Evolutionary conservation across 2,113 vertebrate species (phyloP), one percentile per base, ranked within the genome.

Genomic region (Gambusia holbrooki): DNA sequence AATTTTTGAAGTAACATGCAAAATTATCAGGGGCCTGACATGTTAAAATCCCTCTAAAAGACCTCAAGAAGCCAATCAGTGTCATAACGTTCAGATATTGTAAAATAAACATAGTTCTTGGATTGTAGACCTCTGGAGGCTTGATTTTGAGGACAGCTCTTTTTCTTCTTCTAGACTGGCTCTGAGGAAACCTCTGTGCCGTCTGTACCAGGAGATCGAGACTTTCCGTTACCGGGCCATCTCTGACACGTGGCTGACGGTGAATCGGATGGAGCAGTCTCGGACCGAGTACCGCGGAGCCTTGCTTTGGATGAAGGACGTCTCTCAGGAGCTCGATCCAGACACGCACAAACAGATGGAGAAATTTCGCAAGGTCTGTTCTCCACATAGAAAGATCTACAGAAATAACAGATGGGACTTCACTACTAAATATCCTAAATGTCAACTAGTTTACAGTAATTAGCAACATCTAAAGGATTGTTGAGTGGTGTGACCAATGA

Each of bases 311-410:
- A 99, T 99, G 98, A 99, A 99, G 90, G 97, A 99, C 28, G 95
- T 97, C n/a, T 99, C 97, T 54, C 97, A 98, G 89, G 98, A 99
- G 85, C 93, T 99, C 66, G 97, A 99, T 87, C 98, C 98, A 5
- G 97, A 99, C 87, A 96, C 97, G 7, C 95, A 95, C 76, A 99
- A 99, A 74, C 98, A 99, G 91, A 98, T 99, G 97, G 98, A 99
- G 89, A 99, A 98, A 83, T 99, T 99, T 87, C 95, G 98, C 71
- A 98, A 99, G 97, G 98, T 99, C 92, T 28, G 95, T 60, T 60
- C 10, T 13, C 67, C 13, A 22, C 33, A 45, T n/a, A 1, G 25
- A 32, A n/a, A 32, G 22, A n/a, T 14, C 48, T 27, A 19, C 9
- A 0, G 28, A 25, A 27, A 25, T 7, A 27, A 35, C 37, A 28